Base-by-base conservation (phyloP, 2,113 vertebrate species). In the Silurus asotus region DNA sequence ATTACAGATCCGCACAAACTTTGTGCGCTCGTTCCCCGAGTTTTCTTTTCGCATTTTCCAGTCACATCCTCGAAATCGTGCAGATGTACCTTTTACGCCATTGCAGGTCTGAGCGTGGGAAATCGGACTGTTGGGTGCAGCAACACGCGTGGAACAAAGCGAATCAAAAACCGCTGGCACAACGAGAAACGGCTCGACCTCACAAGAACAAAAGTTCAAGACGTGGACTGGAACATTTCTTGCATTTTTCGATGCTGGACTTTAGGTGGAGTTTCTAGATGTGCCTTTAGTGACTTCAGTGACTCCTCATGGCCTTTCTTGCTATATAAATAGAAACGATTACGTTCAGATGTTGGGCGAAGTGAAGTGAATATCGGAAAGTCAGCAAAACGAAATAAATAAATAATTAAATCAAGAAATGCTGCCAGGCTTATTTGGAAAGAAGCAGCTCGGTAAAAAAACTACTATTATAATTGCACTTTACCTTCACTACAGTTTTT, bases 61-160 rank as follows among this genome's bases (percentile, higher is more conserved):
- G 58, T 53, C 70, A 64, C 58, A 28, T 62, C 48, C 61, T 77
- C 76, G 58, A 45, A 77, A 81, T 62, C 56, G 53, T 49, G 82
- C 62, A n/a, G 87, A 84, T 70, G 81, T 82, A 72, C 81, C 62
- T 84, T 86, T 88, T 84, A 83, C 70, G 70, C 49, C 70, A 75
- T 19, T 23, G 53, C 78, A 28, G 72, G 67, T 20, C 6, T 55
- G 49, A 76, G 85, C 64, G 64, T 80, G 76, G 28, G 72, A 70
- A 81, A 78, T 84, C 74, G 23, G 13, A 62, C 67, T 37, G 76
- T 48, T 82, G 58, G 56, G 25, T 88, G 87, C 87, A 53, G 62
- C 81, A 86, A 75, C 84, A 88, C 76, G 77, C 77, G 76, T 81
- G 56, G 87, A 86, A 78, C 72, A 67, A 86, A 77, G 58, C 49